These are phyloP conservation scores for Enteromius fasciolatus DNA, from an alignment of 2,797 vertebrate genomes.

Conservation along the genomic window DNA sequence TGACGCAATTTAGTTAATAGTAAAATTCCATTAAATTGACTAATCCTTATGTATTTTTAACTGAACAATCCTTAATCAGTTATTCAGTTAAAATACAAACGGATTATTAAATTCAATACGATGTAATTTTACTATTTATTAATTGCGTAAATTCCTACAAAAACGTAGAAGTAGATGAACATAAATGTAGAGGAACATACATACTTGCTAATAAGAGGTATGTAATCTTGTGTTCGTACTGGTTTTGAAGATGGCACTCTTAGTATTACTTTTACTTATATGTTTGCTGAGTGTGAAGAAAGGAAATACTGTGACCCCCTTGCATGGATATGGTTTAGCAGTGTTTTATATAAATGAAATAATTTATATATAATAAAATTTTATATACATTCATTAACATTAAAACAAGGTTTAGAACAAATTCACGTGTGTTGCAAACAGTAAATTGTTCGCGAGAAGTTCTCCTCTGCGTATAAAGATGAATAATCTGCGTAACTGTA, in stretches of 20 bases:
- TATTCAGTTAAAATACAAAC: not conserved
- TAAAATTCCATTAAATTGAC: not conserved
- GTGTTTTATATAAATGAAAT: not conserved
- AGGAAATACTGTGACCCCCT: not conserved
- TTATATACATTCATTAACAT: slow-evolving; percentile 13
- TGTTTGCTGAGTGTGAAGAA: not conserved
- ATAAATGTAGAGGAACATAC: not conserved
- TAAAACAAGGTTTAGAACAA: not conserved
- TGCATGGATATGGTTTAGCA: not conserved
- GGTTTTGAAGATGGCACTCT: not conserved
- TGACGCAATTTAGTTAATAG: not conserved
- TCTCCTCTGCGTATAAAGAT: not conserved
- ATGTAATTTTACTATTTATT: not conserved
- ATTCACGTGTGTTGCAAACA: not conserved
- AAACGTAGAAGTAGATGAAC: not conserved
- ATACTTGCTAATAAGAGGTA: not conserved
- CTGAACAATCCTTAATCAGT: not conserved
- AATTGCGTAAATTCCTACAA: not conserved
- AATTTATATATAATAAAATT: too few relatives aligned
- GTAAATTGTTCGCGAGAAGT: too few relatives aligned
- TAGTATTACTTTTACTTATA: not conserved
- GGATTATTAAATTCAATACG: not conserved
- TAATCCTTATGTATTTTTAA: not conserved
- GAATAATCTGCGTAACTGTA: not conserved
- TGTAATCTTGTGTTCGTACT: not conserved